These are phyloP conservation scores for Lasius platythorax DNA, from an alignment of 2,888 invertebrate genomes.

Conservation along the genomic window DNA sequence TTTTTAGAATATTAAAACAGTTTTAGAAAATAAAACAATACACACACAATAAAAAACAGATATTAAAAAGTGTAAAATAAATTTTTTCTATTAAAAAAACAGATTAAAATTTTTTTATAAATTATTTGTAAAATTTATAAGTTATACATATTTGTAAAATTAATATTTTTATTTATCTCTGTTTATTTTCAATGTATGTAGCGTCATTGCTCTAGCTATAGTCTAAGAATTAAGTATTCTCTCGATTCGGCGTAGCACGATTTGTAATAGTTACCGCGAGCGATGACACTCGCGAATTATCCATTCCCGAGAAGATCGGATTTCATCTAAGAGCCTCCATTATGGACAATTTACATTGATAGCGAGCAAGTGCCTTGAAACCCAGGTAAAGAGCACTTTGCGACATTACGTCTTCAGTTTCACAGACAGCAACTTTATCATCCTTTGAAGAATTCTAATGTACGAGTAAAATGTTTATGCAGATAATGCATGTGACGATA, in stretches of 20 bases:
- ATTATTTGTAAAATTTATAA: background rate
- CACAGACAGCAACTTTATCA: slow-evolving; percentile 33
- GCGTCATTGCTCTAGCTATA: background rate
- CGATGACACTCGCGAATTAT: slow-evolving; percentile 57
- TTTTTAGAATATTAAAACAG: background rate
- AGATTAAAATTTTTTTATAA: background rate
- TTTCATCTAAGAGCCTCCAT: slow-evolving; percentile 84
- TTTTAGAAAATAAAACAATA: background rate
- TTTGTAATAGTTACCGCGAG: slow-evolving; percentile 46
- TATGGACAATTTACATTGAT: slow-evolving; percentile 85
- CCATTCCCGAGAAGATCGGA: slow-evolving; percentile 65
- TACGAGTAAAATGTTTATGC: slow-evolving; percentile 3
- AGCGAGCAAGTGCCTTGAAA: slow-evolving; percentile 81
- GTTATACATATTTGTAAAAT: background rate
- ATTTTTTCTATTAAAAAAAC: background rate
- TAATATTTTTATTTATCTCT: background rate
- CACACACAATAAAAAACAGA: background rate
- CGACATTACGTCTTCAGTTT: slow-evolving; percentile 74
- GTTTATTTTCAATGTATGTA: background rate
- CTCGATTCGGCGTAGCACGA: slow-evolving; percentile 25
- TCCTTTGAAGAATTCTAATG: slow-evolving; percentile 2
- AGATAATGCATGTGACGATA: background rate
- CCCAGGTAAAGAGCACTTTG: slow-evolving; percentile 82
- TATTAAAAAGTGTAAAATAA: background rate
- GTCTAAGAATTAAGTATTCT: slow-evolving; percentile 18